phyloP scores from a whole-genome alignment of 2,113 vertebrate species.

The Psilopsiagon aurifrons region DNA sequence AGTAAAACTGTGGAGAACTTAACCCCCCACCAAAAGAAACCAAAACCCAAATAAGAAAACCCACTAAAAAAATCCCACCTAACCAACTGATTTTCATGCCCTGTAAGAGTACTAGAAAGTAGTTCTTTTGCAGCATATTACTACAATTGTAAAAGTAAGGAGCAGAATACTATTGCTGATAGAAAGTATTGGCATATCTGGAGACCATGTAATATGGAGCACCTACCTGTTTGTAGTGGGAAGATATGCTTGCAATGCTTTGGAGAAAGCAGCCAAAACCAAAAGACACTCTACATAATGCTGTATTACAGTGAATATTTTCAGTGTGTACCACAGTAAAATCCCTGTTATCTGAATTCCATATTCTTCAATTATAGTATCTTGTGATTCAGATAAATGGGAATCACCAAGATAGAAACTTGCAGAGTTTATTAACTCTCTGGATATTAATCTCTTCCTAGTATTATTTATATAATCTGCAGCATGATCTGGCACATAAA shows the following conservation, averaged over 20 bases:
- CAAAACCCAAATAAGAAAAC: neutral
- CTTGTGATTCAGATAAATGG: constrained; percentile 21
- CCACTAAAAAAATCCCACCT: rapidly evolving
- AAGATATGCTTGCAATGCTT: neutral
- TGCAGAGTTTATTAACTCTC: neutral
- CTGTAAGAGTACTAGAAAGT: neutral
- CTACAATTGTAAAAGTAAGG: neutral
- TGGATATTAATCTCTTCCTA: neutral
- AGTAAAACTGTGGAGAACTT: neutral
- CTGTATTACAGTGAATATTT: neutral
- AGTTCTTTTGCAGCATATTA: neutral
- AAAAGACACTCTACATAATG: neutral
- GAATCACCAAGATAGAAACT: neutral
- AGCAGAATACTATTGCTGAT: neutral
- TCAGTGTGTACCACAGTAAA: neutral
- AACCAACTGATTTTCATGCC: neutral
- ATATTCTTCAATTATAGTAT: neutral
- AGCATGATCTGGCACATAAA: neutral
- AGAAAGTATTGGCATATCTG: neutral
- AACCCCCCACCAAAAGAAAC: neutral
- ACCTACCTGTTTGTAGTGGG: neutral
- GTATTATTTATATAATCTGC: neutral
- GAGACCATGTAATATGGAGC: neutral
- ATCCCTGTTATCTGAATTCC: neutral
- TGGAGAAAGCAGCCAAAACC: neutral